A percentile compares a stretch with the other conserved stretches of the same genome.
These are phyloP conservation scores for Trochalopteron elliotii DNA, from an alignment of 2,113 vertebrate genomes.

Conservation along the genomic window DNA sequence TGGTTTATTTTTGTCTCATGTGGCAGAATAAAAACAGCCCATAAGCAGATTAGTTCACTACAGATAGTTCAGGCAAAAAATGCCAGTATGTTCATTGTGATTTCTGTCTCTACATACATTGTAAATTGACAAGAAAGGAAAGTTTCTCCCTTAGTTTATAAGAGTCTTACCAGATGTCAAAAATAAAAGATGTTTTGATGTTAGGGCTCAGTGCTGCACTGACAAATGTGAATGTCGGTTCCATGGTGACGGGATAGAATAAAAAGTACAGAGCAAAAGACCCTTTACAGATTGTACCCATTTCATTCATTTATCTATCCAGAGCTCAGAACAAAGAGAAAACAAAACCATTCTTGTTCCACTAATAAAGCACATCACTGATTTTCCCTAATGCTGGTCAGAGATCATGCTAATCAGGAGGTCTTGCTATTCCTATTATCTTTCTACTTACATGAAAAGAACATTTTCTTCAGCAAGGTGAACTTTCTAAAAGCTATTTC, in stretches of 20 bases:
- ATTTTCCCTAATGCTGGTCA: not conserved
- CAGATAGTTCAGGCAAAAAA: not conserved
- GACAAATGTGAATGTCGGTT: not conserved
- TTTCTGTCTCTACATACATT: not conserved
- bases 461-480: not conserved
- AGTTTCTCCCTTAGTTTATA: not conserved
- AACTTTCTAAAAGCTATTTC: not conserved
- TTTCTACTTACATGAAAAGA: not conserved
- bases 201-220: not conserved
- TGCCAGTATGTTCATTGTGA: not conserved
- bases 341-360: not conserved
- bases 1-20: not conserved
- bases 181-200: not conserved
- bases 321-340: conserved; percentile 11
- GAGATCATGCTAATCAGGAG: not conserved
- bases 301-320: conserved; percentile 12
- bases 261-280: not conserved
- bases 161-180: not conserved
- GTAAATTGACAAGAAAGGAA: not conserved
- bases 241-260: not conserved
- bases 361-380: conserved; percentile 6
- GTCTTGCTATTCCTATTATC: not conserved
- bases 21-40: not conserved
- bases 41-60: not conserved
- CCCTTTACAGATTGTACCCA: not conserved